Conservation (phyloP, 2,113 vertebrate species). For the Asarcornis scutulata region DNA sequence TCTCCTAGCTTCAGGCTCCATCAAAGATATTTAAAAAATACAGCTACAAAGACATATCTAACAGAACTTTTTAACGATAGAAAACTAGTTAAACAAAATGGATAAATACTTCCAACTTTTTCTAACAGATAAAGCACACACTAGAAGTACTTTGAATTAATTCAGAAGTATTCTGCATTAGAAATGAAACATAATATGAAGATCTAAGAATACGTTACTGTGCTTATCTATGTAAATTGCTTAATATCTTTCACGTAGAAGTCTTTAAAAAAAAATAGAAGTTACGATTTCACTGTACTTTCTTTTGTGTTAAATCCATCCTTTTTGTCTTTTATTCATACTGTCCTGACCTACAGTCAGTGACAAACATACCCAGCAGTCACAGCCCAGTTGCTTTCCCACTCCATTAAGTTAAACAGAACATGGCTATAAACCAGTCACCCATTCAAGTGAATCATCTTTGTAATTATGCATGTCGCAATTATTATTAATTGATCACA, state of each 20-base stretch:
- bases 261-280: not conserved
- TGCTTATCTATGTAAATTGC: conserved; percentile 55
- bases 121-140: conserved; percentile 38
- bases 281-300: not conserved
- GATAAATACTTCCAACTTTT: conserved; percentile 57
- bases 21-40: conserved; percentile 50
- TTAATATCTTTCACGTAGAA: not conserved
- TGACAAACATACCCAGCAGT: not conserved
- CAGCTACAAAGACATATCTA: conserved; percentile 25
- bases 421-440: not conserved
- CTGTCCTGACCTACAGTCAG: not conserved
- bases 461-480: not conserved
- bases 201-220: conserved; percentile 36
- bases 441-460: not conserved
- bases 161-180: conserved; percentile 42
- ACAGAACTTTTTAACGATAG: conserved; percentile 23
- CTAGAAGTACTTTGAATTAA: conserved; percentile 37
- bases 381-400: not conserved
- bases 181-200: conserved; percentile 40
- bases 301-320: not conserved
- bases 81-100: conserved; percentile 48
- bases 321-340: not conserved
- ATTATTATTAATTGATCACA: conserved; percentile 13
- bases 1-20: conserved; percentile 4
- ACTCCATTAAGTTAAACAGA: not conserved